Base-by-base conservation (phyloP, 2,888 invertebrate species). In the Polymixis lichenea region DNA sequence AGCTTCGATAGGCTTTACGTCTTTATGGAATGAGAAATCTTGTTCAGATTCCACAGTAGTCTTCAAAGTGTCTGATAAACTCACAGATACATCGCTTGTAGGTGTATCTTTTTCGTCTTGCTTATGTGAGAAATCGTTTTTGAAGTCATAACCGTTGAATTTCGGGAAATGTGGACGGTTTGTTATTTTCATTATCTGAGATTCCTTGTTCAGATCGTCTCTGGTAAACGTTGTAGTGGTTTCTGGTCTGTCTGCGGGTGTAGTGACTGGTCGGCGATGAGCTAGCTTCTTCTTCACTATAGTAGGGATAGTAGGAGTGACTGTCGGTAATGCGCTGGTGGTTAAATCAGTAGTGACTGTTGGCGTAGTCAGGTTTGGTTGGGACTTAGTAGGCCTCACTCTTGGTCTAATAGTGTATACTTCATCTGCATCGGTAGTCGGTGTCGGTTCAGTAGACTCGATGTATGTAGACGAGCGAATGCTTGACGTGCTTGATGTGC, bases 101-200 rank as follows among this genome's bases (percentile, higher is more conserved):
- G 97, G 97, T 7, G 96, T 97, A 71, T 97, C 97, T 86, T 96
- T 97, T 86, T 97, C 97, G 78, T 97, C 97, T 78, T 97, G 96
- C 74, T 96, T 97, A 80, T 97, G 96, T 60, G 92, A 94, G 74
- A 95, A 96, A 87, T 97, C 96, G 32, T 91, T 91, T 87, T 90
- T 93, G 73, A 91, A 90, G 72, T 95, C 95, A 69, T 91, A 94
- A 2, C 90, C 84, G 64, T 88, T 87, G 32, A 91, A 77, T 84
- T 93, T 95, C 2, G 93, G 87, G 72, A 90, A 90, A 72, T 93
- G 91, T 22, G 93, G 94, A 46, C 95, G 93, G 75, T 87, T 94
- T n/a, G 95, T 93, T 81, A 97, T 96, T 91, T 96, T 97, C 97
- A 97, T 97, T 70, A 97, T 96, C 32, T 95, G 94, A 1, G 97